A percentile compares a stretch with the other conserved stretches of the same genome.
These are phyloP conservation scores for Agraylea sexmaculata DNA, from an alignment of 1,140 invertebrate species.

Conservation along the genomic window DNA sequence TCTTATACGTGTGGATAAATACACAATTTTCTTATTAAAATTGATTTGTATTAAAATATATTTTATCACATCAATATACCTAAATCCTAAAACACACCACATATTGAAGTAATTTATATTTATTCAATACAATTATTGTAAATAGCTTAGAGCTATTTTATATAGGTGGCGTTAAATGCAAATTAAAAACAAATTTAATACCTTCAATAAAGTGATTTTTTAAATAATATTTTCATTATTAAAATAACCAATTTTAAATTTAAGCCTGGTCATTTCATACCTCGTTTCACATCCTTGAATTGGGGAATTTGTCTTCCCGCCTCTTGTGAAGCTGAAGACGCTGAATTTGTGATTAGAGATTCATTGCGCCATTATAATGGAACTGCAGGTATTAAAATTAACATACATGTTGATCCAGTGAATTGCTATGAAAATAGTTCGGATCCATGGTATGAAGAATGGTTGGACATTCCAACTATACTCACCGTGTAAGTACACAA, in stretches of 20 bases:
- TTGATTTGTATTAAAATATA: too few relatives aligned
- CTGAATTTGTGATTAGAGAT: slow-evolving; percentile 41
- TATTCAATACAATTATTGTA: too few relatives aligned
- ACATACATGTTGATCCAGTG: slow-evolving; percentile 42
- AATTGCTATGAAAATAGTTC: slow-evolving; percentile 45
- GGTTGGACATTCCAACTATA: slow-evolving; percentile 34
- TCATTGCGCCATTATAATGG: slow-evolving; percentile 45
- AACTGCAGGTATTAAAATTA: slow-evolving; percentile 42
- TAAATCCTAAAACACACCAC: too few relatives aligned
- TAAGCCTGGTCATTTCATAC: slow-evolving; percentile 56
- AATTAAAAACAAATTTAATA: too few relatives aligned
- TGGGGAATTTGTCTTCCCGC: slow-evolving; percentile 58
- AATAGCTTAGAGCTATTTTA: too few relatives aligned
- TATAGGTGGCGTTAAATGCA: not conserved
- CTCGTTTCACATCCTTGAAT: slow-evolving; percentile 52
- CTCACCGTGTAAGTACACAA: slow-evolving; percentile 36
- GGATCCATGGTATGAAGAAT: slow-evolving; percentile 30
- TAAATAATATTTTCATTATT: too few relatives aligned
- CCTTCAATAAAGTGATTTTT: too few relatives aligned
- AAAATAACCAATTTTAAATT: slow-evolving; percentile 12
- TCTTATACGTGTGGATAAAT: slow-evolving; percentile 3
- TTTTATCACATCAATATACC: too few relatives aligned
- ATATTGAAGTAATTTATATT: too few relatives aligned
- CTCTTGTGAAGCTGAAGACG: slow-evolving; percentile 45
- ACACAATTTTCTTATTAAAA: slow-evolving; percentile 23